A percentile compares a stretch with the other conserved stretches of the same genome.
Conservation (phyloP, 2,113 vertebrate species). For the Mormyrus lacerda region DNA sequence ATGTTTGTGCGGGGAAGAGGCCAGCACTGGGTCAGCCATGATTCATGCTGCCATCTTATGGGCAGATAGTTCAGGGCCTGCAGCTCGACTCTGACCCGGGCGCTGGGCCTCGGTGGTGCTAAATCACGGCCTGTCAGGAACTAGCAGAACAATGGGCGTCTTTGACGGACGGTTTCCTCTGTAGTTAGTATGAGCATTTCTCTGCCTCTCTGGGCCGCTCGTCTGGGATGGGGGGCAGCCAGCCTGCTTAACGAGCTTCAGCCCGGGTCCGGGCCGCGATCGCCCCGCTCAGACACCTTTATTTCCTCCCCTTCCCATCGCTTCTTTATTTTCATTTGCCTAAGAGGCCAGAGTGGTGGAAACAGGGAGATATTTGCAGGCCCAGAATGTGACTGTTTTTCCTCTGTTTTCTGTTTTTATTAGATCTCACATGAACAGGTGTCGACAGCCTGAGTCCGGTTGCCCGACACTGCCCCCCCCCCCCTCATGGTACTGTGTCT, state of each 20-base stretch:
- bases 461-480: not conserved
- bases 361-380: not conserved
- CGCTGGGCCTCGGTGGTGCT: slow-evolving; percentile 59
- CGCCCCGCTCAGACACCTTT: not conserved
- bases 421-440: not conserved
- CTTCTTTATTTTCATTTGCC: not conserved
- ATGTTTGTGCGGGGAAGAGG: slow-evolving; percentile 49
- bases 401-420: slow-evolving; percentile 30
- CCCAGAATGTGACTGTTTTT: not conserved
- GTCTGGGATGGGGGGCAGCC: slow-evolving; percentile 46
- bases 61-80: slow-evolving; percentile 47
- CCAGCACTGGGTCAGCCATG: slow-evolving; percentile 39
- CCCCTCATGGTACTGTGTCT: not conserved
- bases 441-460: not conserved
- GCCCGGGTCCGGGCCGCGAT: not conserved
- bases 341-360: not conserved
- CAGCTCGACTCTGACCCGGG: slow-evolving; percentile 56
- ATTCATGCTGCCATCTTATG: slow-evolving; percentile 47
- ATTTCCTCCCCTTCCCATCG: not conserved
- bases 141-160: slow-evolving; percentile 68
- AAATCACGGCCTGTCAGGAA: slow-evolving; percentile 68
- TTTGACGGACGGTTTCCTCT: slow-evolving; percentile 60
- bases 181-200: slow-evolving; percentile 54
- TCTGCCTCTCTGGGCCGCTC: slow-evolving; percentile 45
- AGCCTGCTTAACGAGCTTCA: slow-evolving; percentile 24